phyloP scores from a whole-genome alignment of 2,888 invertebrate species.

The Caenorhabditis sp. region DNA sequence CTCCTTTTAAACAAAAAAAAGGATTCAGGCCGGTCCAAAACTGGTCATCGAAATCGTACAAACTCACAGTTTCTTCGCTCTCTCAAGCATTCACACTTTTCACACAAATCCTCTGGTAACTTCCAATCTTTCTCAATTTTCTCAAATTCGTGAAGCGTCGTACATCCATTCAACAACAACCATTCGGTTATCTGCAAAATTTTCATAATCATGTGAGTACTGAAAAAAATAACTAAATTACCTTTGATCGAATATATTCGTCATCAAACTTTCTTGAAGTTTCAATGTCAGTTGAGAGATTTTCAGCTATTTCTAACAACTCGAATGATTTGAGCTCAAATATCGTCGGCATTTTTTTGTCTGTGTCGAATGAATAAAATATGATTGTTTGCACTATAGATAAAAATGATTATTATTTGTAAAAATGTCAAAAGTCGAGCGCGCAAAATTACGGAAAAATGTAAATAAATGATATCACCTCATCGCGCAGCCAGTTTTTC shows the following conservation, averaged over 20 bases:
- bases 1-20: too few species aligned
- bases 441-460: not conserved
- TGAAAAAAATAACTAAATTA: not conserved
- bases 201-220: not conserved
- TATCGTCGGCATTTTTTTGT: not conserved
- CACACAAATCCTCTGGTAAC: not conserved
- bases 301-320: not conserved
- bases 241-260: not conserved
- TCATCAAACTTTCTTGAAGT: not conserved
- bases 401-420: not conserved
- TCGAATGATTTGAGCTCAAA: not conserved
- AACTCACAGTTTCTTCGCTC: not conserved
- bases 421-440: not conserved
- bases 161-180: not conserved
- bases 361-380: not conserved
- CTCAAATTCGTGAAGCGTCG: not conserved
- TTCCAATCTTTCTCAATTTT: not conserved
- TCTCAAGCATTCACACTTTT: not conserved
- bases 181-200: not conserved
- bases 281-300: not conserved
- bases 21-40: too few species aligned
- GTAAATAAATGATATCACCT: not conserved
- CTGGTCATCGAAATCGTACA: not conserved
- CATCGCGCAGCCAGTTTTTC: not conserved
- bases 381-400: not conserved